Evolutionary conservation across 1,140 invertebrate species (phyloP), one percentile per base, ranked within the genome.

Genomic region (Lordiphosa clarofinis): DNA sequence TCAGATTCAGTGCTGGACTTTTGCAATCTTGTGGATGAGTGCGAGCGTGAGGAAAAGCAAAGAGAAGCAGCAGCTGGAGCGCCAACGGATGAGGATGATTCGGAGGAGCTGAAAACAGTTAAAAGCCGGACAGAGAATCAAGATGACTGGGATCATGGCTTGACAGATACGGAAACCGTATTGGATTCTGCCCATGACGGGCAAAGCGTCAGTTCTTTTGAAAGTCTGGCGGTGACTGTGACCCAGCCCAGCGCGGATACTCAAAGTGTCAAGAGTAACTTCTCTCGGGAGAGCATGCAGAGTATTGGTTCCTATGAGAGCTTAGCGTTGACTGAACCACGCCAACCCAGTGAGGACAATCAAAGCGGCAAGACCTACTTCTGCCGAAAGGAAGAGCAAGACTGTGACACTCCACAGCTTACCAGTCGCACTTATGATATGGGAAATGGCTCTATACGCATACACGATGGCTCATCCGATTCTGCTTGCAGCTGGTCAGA

Each of bases 401-500:
- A 52, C 2, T 3, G 5, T 3, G 24, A 24, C 4, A 40, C 21
- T 3, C 15, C 31, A 0, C 66, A 71, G 15, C 3, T 71, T 6
- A 71, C 66, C n/a, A 81, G 19, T 37, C 76, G 76, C 33, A 81
- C 76, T 1, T 84, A 58, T 15, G 46, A 68, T 4, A 0, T 72
- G 1, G 59, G 56, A 7, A 39, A 13, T 4, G 31, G 31, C 5
- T 46, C 49, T 4, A 28, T 53, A 4, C 50, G 55, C 3, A 42
- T 39, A 8, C 42, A 56, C 3, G 62, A 72, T 10, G 37, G 39
- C 39, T 63, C 67, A 7, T 82, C 76, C n/a, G 39, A 54, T 2
- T 81, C 76, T 19, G 60, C 58, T 2, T 76, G 72, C 33, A 82
- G 78, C 43, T 82, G 76, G 76, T 55, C 58, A 0, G 68, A 63